Conservation (phyloP, 1,140 invertebrate genomes). For the Orussus abietinus region DNA sequence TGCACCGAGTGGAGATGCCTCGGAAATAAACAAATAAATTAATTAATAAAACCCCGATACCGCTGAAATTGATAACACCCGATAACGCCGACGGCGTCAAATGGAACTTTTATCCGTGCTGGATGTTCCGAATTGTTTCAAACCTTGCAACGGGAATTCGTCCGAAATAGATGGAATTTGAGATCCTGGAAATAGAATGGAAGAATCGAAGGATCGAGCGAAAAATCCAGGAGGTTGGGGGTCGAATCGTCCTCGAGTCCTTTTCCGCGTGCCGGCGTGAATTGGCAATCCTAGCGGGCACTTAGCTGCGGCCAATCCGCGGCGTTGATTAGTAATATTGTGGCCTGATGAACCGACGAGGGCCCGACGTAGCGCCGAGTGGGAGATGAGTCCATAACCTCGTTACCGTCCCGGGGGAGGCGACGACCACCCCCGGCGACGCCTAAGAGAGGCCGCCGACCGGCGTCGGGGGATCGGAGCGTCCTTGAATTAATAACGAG, state of each 20-base stretch:
- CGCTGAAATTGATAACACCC: too few relatives aligned
- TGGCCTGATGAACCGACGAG: conserved; percentile 52
- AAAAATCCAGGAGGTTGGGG: neutral
- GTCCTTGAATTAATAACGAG: conserved; percentile 42
- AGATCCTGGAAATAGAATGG: too few relatives aligned
- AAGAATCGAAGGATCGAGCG: neutral
- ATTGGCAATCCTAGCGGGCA: conserved; percentile 47
- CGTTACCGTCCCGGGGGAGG: conserved; percentile 41
- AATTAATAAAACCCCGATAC: too few relatives aligned
- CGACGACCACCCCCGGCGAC: conserved; percentile 36
- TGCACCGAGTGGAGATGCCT: too few relatives aligned
- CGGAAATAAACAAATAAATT: too few relatives aligned
- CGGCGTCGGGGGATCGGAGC: conserved; percentile 22
- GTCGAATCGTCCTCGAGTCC: too few relatives aligned
- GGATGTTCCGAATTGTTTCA: too few relatives aligned
- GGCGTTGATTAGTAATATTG: conserved; percentile 53
- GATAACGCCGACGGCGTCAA: too few relatives aligned
- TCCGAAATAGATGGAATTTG: too few relatives aligned
- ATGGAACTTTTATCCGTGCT: too few relatives aligned
- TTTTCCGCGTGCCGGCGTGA: conserved; percentile 31
- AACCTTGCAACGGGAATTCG: too few relatives aligned
- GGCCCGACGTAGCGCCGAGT: conserved; percentile 44
- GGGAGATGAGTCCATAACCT: conserved; percentile 52
- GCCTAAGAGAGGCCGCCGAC: conserved; percentile 9
- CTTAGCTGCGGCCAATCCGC: conserved; percentile 44